Evolutionary conservation across 2,888 invertebrate genomes (phyloP), one percentile per base, ranked within the genome.

Genomic region (Digitonthophagus gazella): DNA sequence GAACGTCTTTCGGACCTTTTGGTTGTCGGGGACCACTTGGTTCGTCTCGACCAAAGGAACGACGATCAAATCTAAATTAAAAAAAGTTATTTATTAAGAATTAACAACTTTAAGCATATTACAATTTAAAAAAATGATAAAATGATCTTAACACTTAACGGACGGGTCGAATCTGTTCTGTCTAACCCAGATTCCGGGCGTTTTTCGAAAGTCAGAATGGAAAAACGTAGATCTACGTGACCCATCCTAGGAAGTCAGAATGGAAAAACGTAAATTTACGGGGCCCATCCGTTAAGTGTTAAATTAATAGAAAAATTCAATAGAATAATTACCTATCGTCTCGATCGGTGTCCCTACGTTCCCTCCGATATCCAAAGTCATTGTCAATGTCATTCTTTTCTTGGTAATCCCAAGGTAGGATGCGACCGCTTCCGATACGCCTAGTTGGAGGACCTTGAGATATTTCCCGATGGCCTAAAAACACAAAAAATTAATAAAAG

Each of bases 341-440:
- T 44, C 75, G 67, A 19, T 76, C 78, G n/a, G 71, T 71, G 16
- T 76, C 74, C 44, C 76, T 71, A 16, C 75, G 63, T 57, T 76
- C 76, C 11, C 76, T 74, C 16, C 77, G 74, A 64, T 76, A 77
- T 2, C 73, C 71, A 63, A 73, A 75, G n/a, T 76, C 75, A 67
- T 72, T 73, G 66, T 77, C 76, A 8, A 63, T 66, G 19, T 76
- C 76, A 15, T 69, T 67, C 68, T 77, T 77, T 57, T 76, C 75
- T 65, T 75, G 76, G 64, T 82, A 83, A 75, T 87, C 87, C 87
- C 87, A 88, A 71, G 71, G 91, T 86, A 84, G 90, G 71, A 96
- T 90, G 6, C 96, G 90, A 0, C 96, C 95, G 76, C 95, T 95
- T 3, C 95, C 95, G 77, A 95, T 94, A 61, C 95, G 90, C 15